Evolutionary conservation across 1,140 invertebrate species (phyloP).

Genomic region (Spodoptera litura): DNA sequence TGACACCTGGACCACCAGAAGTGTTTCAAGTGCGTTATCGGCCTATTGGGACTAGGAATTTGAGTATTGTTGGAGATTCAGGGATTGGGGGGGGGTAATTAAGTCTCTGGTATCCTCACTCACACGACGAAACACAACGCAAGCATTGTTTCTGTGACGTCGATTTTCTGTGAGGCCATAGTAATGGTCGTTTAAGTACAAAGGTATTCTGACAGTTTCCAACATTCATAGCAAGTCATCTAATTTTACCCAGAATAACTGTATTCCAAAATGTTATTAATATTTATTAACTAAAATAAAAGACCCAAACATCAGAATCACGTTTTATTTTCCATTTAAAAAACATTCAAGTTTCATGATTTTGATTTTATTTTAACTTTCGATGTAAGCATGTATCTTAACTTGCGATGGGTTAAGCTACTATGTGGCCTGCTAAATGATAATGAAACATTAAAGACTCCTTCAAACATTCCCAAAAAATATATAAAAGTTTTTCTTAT

Average conservation of each 20-base stretch:
- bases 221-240: too few relatives aligned
- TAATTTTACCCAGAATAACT: background rate
- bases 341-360: constrained; percentile 60
- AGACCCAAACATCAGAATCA: constrained; percentile 37
- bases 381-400: constrained; percentile 47
- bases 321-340: constrained; percentile 61
- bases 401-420: constrained; percentile 10
- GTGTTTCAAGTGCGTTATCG: too few relatives aligned
- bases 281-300: constrained; percentile 41
- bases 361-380: constrained; percentile 9
- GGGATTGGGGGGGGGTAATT: too few relatives aligned
- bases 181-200: too few relatives aligned
- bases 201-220: too few relatives aligned
- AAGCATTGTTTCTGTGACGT: too few relatives aligned
- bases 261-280: constrained; percentile 22
- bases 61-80: too few relatives aligned
- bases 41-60: too few relatives aligned
- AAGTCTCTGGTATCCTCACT: too few relatives aligned
- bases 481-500: background rate
- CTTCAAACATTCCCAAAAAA: constrained; percentile 22
- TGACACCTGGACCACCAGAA: too few relatives aligned
- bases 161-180: too few relatives aligned
- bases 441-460: constrained; percentile 4
- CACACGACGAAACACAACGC: too few relatives aligned
- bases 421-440: constrained; percentile 4